phyloP scores from a whole-genome alignment of 30 jellyfish, hydroid and myxozoan species.

The Aurelia sp. region DNA sequence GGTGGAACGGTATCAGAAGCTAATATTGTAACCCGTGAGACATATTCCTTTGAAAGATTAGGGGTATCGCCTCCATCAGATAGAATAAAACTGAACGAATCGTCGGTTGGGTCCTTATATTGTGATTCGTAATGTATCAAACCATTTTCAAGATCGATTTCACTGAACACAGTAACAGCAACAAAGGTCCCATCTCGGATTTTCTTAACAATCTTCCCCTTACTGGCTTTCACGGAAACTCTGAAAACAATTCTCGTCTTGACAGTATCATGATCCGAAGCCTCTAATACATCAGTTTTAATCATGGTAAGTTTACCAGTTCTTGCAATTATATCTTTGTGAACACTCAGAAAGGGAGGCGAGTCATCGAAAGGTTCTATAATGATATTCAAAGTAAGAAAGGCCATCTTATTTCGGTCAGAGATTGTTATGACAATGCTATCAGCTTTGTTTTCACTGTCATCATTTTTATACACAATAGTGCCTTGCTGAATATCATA shows the following conservation, averaged over 20 bases:
- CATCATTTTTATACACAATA: conserved; percentile 44
- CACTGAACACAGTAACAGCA: conserved; percentile 30
- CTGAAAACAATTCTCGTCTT: conserved; percentile 18
- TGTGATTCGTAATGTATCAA: conserved; percentile 40
- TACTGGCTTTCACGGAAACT: conserved; percentile 5
- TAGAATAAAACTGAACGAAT: conserved; percentile 18
- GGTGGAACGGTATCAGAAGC: conserved; percentile 65
- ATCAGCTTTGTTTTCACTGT: conserved; percentile 58
- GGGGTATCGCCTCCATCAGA: conserved; percentile 59
- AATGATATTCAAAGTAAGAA: conserved; percentile 28
- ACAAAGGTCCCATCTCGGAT: neutral
- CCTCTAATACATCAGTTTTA: conserved; percentile 20
- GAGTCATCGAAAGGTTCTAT: conserved; percentile 70
- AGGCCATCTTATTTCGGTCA: conserved; percentile 52
- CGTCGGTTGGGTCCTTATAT: conserved; percentile 21
- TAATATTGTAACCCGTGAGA: conserved; percentile 14
- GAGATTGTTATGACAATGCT: conserved; percentile 37
- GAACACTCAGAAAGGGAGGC: conserved; percentile 64
- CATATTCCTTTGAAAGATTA: conserved; percentile 47
- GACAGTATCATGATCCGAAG: conserved; percentile 61
- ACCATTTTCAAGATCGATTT: conserved; percentile 49
- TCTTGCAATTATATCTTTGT: conserved; percentile 33
- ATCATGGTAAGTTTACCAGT: conserved; percentile 29
- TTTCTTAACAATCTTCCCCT: conserved; percentile 35
- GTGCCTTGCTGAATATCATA: conserved; percentile 10